Percentiles rank a stretch among this genome's conserved stretches.
Conservation (phyloP, 2,797 vertebrate species). For the Siniperca undulata region DNA sequence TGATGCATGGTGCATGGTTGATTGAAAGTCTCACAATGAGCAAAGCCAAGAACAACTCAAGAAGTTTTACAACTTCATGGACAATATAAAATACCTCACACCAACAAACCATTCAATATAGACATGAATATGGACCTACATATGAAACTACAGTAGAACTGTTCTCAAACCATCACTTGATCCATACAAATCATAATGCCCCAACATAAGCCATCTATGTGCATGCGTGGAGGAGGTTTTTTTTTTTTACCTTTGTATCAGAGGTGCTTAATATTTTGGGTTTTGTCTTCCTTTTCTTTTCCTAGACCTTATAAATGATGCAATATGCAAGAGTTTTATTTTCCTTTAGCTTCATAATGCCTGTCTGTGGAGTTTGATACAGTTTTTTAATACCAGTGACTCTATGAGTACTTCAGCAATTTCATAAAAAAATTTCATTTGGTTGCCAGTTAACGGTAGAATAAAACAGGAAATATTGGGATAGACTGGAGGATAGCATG, state of each 20-base stretch:
- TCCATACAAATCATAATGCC: not conserved
- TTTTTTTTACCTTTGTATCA: not conserved
- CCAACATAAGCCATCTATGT: not conserved
- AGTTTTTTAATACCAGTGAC: not conserved
- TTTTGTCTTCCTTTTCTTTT: not conserved
- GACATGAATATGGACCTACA: not conserved
- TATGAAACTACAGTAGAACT: not conserved
- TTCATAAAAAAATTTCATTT: slow-evolving; percentile 8
- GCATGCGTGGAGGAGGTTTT: slow-evolving; percentile 6
- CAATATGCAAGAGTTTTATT: not conserved
- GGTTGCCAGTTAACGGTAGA: slow-evolving; percentile 1
- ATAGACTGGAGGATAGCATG: not conserved
- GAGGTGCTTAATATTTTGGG: not conserved
- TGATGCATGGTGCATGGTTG: not conserved
- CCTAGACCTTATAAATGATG: not conserved
- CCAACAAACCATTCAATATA: not conserved
- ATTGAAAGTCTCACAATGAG: not conserved
- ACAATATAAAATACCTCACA: not conserved
- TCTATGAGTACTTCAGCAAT: not conserved
- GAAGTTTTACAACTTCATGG: not conserved
- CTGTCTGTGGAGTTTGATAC: slow-evolving; percentile 1
- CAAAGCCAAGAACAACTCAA: not conserved
- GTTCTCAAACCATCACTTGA: slow-evolving; percentile 5
- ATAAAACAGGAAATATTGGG: not conserved
- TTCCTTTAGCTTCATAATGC: not conserved